Evolutionary conservation across 2,888 invertebrate species (phyloP).

Genomic region (Drosophila crucigera): DNA sequence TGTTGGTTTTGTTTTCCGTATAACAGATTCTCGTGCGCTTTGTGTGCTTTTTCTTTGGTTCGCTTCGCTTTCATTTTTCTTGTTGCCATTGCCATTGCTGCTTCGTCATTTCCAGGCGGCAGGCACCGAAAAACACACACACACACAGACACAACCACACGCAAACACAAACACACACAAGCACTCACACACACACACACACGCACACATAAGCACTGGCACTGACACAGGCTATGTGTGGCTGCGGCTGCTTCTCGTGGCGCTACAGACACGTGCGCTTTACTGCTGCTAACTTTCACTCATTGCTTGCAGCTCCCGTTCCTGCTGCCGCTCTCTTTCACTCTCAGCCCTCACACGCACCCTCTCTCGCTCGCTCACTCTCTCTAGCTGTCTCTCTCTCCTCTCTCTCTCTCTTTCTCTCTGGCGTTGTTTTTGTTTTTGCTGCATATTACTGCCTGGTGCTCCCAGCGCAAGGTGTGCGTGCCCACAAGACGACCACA

Average conservation of each 20-base stretch:
- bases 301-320: constrained; percentile 72
- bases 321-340: constrained; percentile 45
- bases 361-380: constrained; percentile 14
- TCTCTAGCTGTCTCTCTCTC: constrained; percentile 13
- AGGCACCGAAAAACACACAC: constrained; percentile 44
- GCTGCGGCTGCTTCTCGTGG: constrained; percentile 25
- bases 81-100: constrained; percentile 68
- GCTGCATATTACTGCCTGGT: constrained; percentile 56
- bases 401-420: constrained; percentile 6
- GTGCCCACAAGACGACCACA: constrained; percentile 70
- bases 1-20: constrained; percentile 71
- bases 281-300: constrained; percentile 81
- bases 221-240: constrained; percentile 48
- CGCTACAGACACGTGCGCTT: constrained; percentile 78
- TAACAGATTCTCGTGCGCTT: constrained; percentile 70
- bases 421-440: constrained; percentile 53
- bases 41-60: constrained; percentile 70
- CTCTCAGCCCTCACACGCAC: constrained; percentile 8
- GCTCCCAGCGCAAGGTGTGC: constrained; percentile 69
- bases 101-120: constrained; percentile 72
- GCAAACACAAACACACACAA: not conserved
- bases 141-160: not conserved
- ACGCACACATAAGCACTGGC: constrained; percentile 23
- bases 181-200: not conserved
- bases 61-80: constrained; percentile 60